These are phyloP conservation scores for Orientallactaga sibirica DNA, from an alignment of 2,797 vertebrate species.

Conservation along the genomic window DNA sequence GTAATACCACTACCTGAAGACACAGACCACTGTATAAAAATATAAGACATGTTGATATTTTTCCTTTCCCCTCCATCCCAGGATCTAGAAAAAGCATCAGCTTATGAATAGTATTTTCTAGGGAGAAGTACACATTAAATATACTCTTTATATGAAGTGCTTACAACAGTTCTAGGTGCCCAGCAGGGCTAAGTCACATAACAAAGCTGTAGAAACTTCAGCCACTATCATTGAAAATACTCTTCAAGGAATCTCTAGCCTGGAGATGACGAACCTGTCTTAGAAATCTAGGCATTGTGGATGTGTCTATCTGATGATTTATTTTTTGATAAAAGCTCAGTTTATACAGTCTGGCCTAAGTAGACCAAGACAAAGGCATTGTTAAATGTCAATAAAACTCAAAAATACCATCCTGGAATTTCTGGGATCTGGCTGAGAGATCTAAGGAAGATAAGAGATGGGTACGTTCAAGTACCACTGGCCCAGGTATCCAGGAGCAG, in stretches of 20 bases:
- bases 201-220: not conserved
- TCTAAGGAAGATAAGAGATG: not conserved
- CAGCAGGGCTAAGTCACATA: too few relatives aligned
- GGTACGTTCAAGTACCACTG: not conserved
- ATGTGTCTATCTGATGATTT: not conserved
- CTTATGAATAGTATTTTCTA: not conserved
- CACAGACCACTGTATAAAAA: not conserved
- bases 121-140: not conserved
- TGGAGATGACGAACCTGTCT: not conserved
- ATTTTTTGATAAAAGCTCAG: not conserved
- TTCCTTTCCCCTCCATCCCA: not conserved
- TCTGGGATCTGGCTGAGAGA: not conserved
- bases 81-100: not conserved
- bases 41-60: not conserved
- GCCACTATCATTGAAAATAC: not conserved
- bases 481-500: not conserved
- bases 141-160: not conserved
- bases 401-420: not conserved
- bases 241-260: not conserved
- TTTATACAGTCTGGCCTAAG: not conserved
- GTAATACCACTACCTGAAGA: not conserved
- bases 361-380: not conserved
- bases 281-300: not conserved
- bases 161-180: not conserved
- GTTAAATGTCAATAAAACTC: not conserved